A percentile compares a stretch with the other conserved stretches of the same genome.
Conservation (phyloP, 2,113 vertebrate species). For the Arothron firmamentum region DNA sequence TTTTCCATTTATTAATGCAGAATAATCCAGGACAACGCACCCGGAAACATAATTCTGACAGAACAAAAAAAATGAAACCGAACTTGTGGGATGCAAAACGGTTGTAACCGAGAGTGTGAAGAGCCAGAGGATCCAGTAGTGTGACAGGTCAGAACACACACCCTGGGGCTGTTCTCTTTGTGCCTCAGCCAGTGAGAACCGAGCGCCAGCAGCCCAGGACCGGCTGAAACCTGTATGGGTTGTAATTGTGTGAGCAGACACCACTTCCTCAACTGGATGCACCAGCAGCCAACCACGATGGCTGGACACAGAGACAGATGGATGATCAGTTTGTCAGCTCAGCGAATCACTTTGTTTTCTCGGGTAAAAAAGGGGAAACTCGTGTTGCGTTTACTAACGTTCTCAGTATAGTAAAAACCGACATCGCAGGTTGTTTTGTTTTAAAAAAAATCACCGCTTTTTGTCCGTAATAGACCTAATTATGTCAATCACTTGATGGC, state of each 20-base stretch:
- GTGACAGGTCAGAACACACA: not conserved
- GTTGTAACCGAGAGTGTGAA: not conserved
- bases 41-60: no score
- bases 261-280: slow-evolving; percentile 51
- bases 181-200: slow-evolving; percentile 38
- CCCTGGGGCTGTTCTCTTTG: slow-evolving; percentile 22
- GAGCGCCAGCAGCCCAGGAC: slow-evolving; percentile 58
- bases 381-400: slow-evolving; percentile 9
- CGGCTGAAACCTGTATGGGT: slow-evolving; percentile 70
- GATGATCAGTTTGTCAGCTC: slow-evolving; percentile 1
- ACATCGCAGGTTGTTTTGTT: no score
- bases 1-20: not conserved
- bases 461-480: not conserved
- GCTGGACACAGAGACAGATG: slow-evolving; percentile 35
- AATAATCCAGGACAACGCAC: no score
- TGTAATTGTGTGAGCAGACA: slow-evolving; percentile 43
- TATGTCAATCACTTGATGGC: not conserved
- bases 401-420: not conserved
- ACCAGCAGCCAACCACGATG: slow-evolving; percentile 53
- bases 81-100: no score
- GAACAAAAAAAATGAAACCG: no score
- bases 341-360: slow-evolving; percentile 11
- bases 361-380: slow-evolving; percentile 20
- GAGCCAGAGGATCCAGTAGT: no score
- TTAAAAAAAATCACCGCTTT: not conserved